These are phyloP conservation scores for Thalassophryne amazonica DNA, from an alignment of 2,797 vertebrate genomes.

Conservation along the genomic window DNA sequence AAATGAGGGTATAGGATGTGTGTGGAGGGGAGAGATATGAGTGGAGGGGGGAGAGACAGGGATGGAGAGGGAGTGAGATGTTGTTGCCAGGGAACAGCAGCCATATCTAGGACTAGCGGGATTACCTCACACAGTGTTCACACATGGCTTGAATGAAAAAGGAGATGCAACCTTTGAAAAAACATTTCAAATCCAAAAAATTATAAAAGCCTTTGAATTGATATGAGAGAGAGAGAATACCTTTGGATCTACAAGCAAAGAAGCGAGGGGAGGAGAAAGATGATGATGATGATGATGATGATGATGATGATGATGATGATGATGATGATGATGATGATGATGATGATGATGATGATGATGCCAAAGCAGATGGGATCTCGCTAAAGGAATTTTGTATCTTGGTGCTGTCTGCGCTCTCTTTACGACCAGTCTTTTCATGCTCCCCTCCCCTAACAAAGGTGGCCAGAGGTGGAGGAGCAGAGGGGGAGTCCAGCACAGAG, in stretches of 20 bases:
- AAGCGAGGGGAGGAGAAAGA: neutral
- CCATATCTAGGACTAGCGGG: conserved; percentile 46
- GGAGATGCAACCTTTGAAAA: too few relatives aligned
- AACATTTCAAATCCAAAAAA: too few relatives aligned
- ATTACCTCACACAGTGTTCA: conserved; percentile 41
- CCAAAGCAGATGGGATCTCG: conserved; percentile 59
- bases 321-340: too few relatives aligned
- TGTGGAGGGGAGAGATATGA: conserved; percentile 21
- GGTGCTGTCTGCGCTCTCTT: conserved; percentile 46
- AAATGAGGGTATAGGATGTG: neutral
- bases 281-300: neutral
- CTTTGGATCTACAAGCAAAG: conserved; percentile 8
- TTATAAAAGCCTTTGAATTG: conserved; percentile 3
- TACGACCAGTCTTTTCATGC: conserved; percentile 42
- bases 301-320: too few relatives aligned
- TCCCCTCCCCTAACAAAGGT: conserved; percentile 54
- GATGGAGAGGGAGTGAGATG: conserved; percentile 53
- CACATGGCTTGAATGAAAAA: too few relatives aligned
- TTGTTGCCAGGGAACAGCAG: conserved; percentile 76
- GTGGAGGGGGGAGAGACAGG: conserved; percentile 41
- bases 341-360: conserved; percentile 39
- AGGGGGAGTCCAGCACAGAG: conserved; percentile 59
- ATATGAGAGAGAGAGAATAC: conserved; percentile 10
- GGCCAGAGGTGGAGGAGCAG: conserved; percentile 46
- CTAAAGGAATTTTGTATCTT: conserved; percentile 60